phyloP scores from a whole-genome alignment of 2,888 invertebrate species.

The Itoplectis maculator region DNA sequence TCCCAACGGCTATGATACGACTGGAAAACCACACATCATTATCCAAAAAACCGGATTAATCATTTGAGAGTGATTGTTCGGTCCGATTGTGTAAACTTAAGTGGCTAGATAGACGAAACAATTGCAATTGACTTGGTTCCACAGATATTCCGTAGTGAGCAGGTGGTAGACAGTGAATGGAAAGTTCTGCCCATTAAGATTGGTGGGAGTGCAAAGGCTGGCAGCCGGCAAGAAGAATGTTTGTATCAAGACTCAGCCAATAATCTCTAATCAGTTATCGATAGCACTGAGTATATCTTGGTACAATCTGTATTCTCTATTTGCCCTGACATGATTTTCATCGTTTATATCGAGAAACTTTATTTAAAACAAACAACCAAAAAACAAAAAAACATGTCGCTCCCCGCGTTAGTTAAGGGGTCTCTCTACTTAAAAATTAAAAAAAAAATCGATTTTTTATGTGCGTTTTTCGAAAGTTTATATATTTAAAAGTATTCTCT shows the following conservation, averaged over 20 bases:
- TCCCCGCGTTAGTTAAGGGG: too few species aligned
- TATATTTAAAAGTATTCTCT: too few species aligned
- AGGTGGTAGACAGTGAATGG: slow-evolving; percentile 9
- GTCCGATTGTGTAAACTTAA: not conserved
- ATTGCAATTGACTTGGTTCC: not conserved
- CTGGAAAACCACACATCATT: not conserved
- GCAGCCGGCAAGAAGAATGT: not conserved
- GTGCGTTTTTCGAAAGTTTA: too few species aligned
- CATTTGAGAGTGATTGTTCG: not conserved
- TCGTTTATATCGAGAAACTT: not conserved
- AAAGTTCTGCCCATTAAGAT: slow-evolving; percentile 30
- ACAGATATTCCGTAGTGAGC: not conserved
- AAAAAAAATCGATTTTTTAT: too few species aligned
- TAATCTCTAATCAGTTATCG: slow-evolving; percentile 7
- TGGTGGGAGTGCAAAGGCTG: not conserved
- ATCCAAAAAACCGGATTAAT: not conserved
- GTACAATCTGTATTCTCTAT: not conserved
- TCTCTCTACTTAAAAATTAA: too few species aligned
- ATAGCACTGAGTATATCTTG: slow-evolving; percentile 6
- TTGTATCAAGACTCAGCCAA: slow-evolving; percentile 9
- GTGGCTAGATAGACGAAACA: not conserved
- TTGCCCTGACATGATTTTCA: not conserved
- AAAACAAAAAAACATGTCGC: too few species aligned
- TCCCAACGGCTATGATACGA: not conserved
- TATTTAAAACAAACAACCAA: too few species aligned